Conservation (phyloP, 1,140 invertebrate species). For the Theocolax elegans region DNA sequence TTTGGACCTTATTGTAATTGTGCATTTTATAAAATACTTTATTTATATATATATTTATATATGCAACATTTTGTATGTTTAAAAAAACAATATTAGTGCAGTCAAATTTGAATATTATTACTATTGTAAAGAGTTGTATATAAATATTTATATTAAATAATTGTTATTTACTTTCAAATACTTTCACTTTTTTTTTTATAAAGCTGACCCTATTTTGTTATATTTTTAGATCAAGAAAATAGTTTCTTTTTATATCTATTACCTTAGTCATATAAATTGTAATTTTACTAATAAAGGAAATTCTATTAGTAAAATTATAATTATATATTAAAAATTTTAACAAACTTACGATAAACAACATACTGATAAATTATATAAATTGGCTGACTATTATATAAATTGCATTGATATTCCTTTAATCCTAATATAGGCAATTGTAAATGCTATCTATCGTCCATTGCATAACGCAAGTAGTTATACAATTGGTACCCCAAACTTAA, state of each 20-base stretch:
- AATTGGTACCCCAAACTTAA: slow-evolving; percentile 14
- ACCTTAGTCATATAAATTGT: background rate
- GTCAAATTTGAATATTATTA: background rate
- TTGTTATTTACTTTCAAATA: slow-evolving; percentile 34
- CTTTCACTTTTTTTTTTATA: slow-evolving; percentile 24
- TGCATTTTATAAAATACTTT: too few relatives aligned
- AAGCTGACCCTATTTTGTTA: background rate
- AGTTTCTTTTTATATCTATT: slow-evolving; percentile 30
- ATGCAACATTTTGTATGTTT: slow-evolving; percentile 5
- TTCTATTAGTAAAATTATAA: slow-evolving; percentile 8
- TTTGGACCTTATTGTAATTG: too few relatives aligned
- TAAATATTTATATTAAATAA: slow-evolving; percentile 29
- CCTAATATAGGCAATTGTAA: slow-evolving; percentile 6
- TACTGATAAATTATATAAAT: slow-evolving; percentile 1
- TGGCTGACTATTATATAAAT: slow-evolving; percentile 1
- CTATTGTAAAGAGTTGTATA: slow-evolving; percentile 15
- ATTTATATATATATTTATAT: too few relatives aligned
- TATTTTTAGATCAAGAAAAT: background rate
- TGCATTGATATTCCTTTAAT: slow-evolving; percentile 2
- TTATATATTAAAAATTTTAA: slow-evolving; percentile 16
- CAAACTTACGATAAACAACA: background rate
- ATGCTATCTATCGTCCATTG: slow-evolving; percentile 16
- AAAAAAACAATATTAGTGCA: background rate
- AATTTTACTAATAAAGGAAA: background rate
- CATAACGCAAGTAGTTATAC: background rate